Evolutionary conservation across 2,888 invertebrate genomes (phyloP).

Genomic region (Cosmia trapezina): DNA sequence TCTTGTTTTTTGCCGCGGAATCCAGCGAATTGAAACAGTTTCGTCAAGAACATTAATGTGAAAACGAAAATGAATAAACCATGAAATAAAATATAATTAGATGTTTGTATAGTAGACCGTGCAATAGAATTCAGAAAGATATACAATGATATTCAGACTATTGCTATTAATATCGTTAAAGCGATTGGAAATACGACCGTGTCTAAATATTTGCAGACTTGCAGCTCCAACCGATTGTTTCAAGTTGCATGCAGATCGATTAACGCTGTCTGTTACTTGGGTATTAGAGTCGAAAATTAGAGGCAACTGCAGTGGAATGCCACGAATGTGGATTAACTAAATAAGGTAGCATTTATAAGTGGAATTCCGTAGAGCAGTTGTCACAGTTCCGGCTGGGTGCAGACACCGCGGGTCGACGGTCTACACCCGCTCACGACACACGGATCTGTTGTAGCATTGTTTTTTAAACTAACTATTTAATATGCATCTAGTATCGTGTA

Average conservation of each 20-base stretch:
- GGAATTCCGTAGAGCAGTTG: constrained; percentile 67
- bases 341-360: constrained; percentile 63
- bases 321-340: constrained; percentile 66
- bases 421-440: constrained; percentile 27
- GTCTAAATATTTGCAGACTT: constrained; percentile 35
- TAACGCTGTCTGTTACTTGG: constrained; percentile 34
- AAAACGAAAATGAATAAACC: constrained; percentile 36
- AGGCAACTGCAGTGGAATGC: constrained; percentile 57
- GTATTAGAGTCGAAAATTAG: constrained; percentile 41
- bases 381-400: constrained; percentile 70
- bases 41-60: constrained; percentile 39
- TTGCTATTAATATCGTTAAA: constrained; percentile 46
- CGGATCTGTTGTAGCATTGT: constrained; percentile 10
- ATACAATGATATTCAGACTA: constrained; percentile 38
- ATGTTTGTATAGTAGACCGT: constrained; percentile 21
- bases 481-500: constrained; percentile 4
- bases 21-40: constrained; percentile 37
- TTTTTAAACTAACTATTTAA: background rate
- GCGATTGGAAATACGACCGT: constrained; percentile 48
- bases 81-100: constrained; percentile 33
- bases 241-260: constrained; percentile 32
- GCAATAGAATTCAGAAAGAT: constrained; percentile 30
- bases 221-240: constrained; percentile 50
- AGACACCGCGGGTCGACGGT: constrained; percentile 49
- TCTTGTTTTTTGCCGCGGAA: constrained; percentile 41